phyloP scores from a whole-genome alignment of 2,113 vertebrate species.

The Muscicapa adusta region DNA sequence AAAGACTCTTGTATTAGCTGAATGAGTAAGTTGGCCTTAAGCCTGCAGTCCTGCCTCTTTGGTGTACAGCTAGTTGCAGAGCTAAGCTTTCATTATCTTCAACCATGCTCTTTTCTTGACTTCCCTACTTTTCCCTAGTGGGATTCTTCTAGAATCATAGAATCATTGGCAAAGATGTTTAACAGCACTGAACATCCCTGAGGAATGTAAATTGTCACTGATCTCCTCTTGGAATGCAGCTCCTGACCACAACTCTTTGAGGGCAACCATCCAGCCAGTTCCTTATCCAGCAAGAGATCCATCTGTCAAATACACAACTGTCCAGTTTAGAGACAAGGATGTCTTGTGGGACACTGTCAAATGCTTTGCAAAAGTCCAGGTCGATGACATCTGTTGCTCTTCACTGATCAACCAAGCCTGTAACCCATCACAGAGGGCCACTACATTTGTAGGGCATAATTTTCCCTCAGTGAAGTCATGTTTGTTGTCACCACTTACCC shows the following conservation, averaged over 20 bases:
- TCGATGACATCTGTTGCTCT: not conserved
- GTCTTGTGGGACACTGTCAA: not conserved
- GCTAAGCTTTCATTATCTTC: not conserved
- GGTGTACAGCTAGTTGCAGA: not conserved
- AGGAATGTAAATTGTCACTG: not conserved
- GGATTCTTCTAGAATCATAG: not conserved
- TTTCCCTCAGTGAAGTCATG: not conserved
- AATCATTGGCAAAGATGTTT: not conserved
- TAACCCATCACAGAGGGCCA: not conserved
- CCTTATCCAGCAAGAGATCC: not conserved
- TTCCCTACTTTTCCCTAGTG: not conserved
- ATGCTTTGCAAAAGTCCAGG: not conserved
- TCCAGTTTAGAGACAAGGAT: not conserved
- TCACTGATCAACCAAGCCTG: not conserved
- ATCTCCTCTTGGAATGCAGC: not conserved
- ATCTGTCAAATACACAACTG: not conserved
- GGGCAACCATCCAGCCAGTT: not conserved
- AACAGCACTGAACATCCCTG: not conserved
- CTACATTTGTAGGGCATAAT: not conserved
- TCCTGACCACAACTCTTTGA: not conserved
- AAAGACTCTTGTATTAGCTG: not conserved
- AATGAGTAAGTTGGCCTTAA: not conserved
- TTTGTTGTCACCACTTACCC: not conserved
- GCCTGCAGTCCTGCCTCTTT: not conserved
- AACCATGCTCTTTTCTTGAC: not conserved